These are phyloP conservation scores for Mythimna loreyi DNA, from an alignment of 2,888 invertebrate species.

Conservation along the genomic window DNA sequence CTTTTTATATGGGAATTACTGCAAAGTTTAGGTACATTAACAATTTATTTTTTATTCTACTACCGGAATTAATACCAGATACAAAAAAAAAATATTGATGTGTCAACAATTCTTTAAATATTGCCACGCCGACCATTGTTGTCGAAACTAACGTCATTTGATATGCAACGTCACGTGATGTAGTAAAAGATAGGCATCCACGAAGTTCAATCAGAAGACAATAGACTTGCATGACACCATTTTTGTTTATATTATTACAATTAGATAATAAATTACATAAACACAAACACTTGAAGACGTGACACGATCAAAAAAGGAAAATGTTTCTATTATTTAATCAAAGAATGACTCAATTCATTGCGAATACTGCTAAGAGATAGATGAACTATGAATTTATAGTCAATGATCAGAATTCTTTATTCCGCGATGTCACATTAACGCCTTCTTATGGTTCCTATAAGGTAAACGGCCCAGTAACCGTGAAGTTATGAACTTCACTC, in stretches of 20 bases:
- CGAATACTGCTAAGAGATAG: background rate
- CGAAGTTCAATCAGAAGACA: conserved; percentile 5
- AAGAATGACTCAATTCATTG: conserved; percentile 22
- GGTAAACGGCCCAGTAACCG: too few relatives aligned
- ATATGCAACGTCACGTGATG: background rate
- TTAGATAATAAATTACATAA: conserved; percentile 23
- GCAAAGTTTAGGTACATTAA: too few relatives aligned
- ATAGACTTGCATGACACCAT: conserved; percentile 2
- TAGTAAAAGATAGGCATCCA: conserved; percentile 8
- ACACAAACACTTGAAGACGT: background rate
- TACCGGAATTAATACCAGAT: too few relatives aligned
- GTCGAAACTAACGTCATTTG: background rate
- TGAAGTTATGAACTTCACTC: too few relatives aligned
- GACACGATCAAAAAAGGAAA: background rate
- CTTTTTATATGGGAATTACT: too few relatives aligned
- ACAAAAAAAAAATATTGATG: too few relatives aligned
- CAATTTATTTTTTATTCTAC: background rate
- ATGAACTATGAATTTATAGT: background rate
- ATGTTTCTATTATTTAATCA: conserved; percentile 14
- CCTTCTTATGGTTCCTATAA: too few relatives aligned
- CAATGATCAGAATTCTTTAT: too few relatives aligned
- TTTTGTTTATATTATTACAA: conserved; percentile 15
- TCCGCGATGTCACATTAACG: too few relatives aligned
- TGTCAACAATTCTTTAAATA: background rate
- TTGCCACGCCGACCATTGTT: background rate